These are phyloP conservation scores for Neolamprologus sp. DNA, from an alignment of 2,113 vertebrate species.

Conservation along the genomic window DNA sequence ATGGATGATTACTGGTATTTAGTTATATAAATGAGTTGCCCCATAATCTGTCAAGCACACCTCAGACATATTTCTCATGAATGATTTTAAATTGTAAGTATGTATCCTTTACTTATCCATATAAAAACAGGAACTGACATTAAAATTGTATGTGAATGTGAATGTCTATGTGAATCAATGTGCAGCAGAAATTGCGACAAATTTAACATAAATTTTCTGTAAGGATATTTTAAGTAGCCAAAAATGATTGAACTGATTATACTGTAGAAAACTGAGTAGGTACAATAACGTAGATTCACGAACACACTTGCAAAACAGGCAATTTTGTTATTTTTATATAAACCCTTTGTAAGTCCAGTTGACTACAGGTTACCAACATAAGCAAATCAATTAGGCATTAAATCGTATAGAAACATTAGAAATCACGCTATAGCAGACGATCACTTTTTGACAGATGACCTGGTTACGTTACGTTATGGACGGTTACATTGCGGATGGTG, in stretches of 20 bases:
- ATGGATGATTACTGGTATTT: background rate
- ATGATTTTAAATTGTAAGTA: background rate
- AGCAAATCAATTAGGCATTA: background rate
- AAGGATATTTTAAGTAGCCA: background rate
- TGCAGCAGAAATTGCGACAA: background rate
- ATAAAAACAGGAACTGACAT: background rate
- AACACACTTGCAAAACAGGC: background rate
- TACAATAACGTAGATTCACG: background rate
- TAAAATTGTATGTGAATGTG: background rate
- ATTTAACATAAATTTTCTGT: background rate
- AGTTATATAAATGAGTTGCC: background rate
- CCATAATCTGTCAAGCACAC: background rate
- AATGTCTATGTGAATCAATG: background rate
- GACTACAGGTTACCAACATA: background rate
- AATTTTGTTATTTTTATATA: background rate
- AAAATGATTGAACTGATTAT: background rate
- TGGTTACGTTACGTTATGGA: background rate
- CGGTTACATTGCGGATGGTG: background rate
- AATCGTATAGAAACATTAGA: background rate
- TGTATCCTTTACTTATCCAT: background rate
- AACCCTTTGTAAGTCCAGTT: background rate
- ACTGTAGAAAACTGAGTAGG: background rate
- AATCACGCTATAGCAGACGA: background rate
- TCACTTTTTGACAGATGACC: background rate
- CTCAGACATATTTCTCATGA: background rate